These are phyloP conservation scores for Trinectes maculatus DNA, from an alignment of 2,113 vertebrate species.

Conservation along the genomic window DNA sequence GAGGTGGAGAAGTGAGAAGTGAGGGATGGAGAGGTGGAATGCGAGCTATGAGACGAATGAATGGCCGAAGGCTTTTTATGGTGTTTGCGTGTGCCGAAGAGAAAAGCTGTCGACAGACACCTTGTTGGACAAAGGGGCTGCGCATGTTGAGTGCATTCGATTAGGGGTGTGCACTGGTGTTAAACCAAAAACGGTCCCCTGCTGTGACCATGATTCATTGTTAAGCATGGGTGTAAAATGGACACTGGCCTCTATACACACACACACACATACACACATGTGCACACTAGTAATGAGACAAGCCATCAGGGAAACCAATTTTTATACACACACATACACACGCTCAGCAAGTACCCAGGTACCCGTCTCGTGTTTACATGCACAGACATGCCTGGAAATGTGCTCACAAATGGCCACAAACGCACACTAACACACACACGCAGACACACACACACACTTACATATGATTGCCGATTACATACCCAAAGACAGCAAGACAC, in stretches of 20 bases:
- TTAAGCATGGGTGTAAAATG: slow-evolving; percentile 59
- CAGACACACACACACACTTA: slow-evolving; percentile 32
- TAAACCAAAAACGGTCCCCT: slow-evolving; percentile 61
- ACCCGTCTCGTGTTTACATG: slow-evolving; percentile 28
- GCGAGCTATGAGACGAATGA: slow-evolving; percentile 60
- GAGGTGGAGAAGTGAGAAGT: slow-evolving; percentile 10
- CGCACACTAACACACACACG: slow-evolving; percentile 29
- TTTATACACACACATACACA: slow-evolving; percentile 16
- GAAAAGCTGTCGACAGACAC: slow-evolving; percentile 53
- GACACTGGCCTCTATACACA: slow-evolving; percentile 37
- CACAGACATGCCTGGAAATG: slow-evolving; percentile 27
- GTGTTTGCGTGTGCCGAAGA: slow-evolving; percentile 32
- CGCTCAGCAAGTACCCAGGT: slow-evolving; percentile 29
- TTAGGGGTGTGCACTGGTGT: slow-evolving; percentile 51
- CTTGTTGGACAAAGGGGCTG: slow-evolving; percentile 57
- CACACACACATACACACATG: slow-evolving; percentile 33
- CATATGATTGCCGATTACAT: slow-evolving; percentile 64
- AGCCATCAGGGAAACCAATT: slow-evolving; percentile 56
- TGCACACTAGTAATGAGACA: slow-evolving; percentile 1
- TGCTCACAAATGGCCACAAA: slow-evolving; percentile 35
- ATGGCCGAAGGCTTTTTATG: slow-evolving; percentile 57
- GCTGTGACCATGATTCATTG: slow-evolving; percentile 59
- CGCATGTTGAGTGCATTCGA: slow-evolving; percentile 62
- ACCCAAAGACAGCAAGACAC: slow-evolving; percentile 59
- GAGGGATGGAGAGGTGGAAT: slow-evolving; percentile 42